These are phyloP conservation scores for Sinotaia quadrata DNA, from an alignment of 2,888 invertebrate genomes.

Conservation along the genomic window DNA sequence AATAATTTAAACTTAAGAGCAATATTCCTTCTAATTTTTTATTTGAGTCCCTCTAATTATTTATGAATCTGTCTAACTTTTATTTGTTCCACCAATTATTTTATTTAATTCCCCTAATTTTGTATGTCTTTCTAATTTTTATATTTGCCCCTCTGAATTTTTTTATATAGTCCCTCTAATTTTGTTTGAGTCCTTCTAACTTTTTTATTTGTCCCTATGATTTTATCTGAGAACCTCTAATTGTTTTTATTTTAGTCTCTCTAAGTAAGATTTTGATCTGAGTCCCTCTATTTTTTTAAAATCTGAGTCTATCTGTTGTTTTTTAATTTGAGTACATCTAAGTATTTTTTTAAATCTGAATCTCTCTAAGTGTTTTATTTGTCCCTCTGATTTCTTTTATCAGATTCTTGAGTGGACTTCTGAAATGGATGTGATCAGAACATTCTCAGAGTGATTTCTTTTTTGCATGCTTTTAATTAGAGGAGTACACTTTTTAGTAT, in stretches of 20 bases:
- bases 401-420: no score
- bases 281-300: neutral
- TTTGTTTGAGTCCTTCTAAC: neutral
- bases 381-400: no score
- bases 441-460: no score
- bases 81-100: neutral
- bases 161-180: neutral
- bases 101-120: neutral
- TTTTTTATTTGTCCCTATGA: neutral
- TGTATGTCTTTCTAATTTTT: neutral
- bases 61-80: neutral
- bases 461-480: no score
- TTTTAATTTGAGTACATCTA: no score
- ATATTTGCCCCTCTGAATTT: neutral
- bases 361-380: no score
- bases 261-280: no score
- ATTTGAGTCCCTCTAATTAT: neutral
- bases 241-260: neutral
- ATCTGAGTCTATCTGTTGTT: neutral
- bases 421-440: no score
- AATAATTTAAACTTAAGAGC: no score
- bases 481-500: no score
- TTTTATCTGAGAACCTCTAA: neutral
- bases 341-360: no score
- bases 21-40: neutral